Evolutionary conservation across 2,113 vertebrate species (phyloP), one percentile per base, ranked within the genome.

Genomic region (Mellivora capensis): DNA sequence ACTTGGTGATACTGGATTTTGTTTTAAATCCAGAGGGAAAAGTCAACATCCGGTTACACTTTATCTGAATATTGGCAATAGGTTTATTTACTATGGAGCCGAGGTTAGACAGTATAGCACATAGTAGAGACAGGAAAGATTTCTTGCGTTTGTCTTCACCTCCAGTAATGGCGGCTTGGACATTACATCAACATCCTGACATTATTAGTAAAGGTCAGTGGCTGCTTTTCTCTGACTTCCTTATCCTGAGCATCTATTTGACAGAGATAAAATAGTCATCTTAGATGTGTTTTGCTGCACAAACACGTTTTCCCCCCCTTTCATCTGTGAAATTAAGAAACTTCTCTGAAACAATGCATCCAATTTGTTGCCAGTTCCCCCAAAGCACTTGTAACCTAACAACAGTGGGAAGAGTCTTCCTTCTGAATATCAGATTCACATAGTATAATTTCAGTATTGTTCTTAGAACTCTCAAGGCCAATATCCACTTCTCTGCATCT

Each of bases 221-320:
- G 85, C 85, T 82, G 52, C 54, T 96, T 95, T 87, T 85, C 94
- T 90, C 72, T 72, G 18, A 57, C 71, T 96, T 97, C 92, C 74
- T 91, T 87, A 87, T 94, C 76, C 91, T 62, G n/a, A 94, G 71
- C 72, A 77, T 93, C 82, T 89, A 39, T 86, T 82, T 20, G 80
- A 7, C 69, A 59, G 76, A 72, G 61, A 90, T 76, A 93, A 91
- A 87, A 71, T 49, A 80, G 47, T 88, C 72, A 9, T 82, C 64
- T 91, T 69, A 34, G 52, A 27, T 23, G 61, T 80, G 23, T 92
- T 96, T 88, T 85, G 31, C 77, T 96, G 10, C 87, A 39, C 14
- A 54, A 81, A 85, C 76, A 87, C 39, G 37, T 71, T 94, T 61
- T 81, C 37, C 6, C 42, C 42, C 80, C 83, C 72, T 93, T 87